Conservation (phyloP, 1,140 invertebrate species). For the Lepidurus couesii region DNA sequence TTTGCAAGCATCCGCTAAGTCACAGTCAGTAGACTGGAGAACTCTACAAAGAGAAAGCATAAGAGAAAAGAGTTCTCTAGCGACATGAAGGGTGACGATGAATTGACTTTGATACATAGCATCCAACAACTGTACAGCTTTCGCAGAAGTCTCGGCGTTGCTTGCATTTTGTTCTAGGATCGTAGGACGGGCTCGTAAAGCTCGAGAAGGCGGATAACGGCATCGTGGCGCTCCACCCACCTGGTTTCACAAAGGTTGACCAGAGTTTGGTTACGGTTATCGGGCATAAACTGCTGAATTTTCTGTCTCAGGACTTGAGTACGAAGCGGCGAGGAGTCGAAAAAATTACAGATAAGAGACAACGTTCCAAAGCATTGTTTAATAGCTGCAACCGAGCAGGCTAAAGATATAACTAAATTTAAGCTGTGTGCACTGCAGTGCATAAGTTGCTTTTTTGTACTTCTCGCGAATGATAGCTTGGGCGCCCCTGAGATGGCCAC, state of each 20-base stretch:
- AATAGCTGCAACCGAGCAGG: neutral
- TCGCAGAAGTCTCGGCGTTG: too few relatives aligned
- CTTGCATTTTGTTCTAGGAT: too few relatives aligned
- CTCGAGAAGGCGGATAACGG: neutral
- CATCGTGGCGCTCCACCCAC: neutral
- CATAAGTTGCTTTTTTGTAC: neutral
- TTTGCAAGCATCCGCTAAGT: too few relatives aligned
- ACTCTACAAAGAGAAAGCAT: too few relatives aligned
- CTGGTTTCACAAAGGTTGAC: neutral
- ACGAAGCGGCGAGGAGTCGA: neutral
- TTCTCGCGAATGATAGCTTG: slow-evolving; percentile 24
- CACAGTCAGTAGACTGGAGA: too few relatives aligned
- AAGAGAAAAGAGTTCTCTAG: too few relatives aligned
- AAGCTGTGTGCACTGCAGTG: neutral
- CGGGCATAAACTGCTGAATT: neutral
- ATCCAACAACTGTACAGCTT: too few relatives aligned
- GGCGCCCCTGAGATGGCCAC: slow-evolving; percentile 39
- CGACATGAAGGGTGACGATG: too few relatives aligned
- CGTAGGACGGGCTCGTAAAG: too few relatives aligned
- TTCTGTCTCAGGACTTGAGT: neutral
- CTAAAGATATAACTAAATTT: too few relatives aligned
- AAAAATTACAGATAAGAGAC: neutral
- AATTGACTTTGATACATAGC: too few relatives aligned
- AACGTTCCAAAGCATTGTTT: neutral
- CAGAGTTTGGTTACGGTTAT: neutral